Conservation (phyloP, 2,888 invertebrate genomes). For the Chouioia cunea region DNA sequence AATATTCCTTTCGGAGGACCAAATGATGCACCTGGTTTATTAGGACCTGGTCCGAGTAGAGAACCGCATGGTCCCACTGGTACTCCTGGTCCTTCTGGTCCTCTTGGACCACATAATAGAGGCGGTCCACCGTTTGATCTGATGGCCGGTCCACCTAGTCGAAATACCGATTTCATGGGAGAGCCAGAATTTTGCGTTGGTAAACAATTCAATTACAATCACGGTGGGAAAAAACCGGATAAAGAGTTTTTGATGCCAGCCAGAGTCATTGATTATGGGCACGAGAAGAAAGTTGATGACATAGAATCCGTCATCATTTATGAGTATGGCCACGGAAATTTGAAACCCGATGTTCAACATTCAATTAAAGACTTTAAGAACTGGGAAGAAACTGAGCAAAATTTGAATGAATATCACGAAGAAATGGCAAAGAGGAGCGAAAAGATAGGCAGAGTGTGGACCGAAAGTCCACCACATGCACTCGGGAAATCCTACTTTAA, state of each 20-base stretch:
- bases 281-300: conserved; percentile 57
- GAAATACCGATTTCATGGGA: conserved; percentile 12
- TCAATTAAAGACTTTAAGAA: conserved; percentile 59
- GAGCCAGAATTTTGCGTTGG: conserved; percentile 60
- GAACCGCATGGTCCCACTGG: not conserved
- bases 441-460: conserved; percentile 46
- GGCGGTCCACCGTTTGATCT: conserved; percentile 6
- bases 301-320: conserved; percentile 57
- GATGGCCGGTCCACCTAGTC: conserved; percentile 11
- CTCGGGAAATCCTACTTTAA: conserved; percentile 7
- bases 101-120: conserved; percentile 1
- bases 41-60: not conserved
- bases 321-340: conserved; percentile 64
- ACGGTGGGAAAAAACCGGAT: conserved; percentile 55
- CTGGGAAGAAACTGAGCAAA: conserved; percentile 65
- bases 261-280: conserved; percentile 64
- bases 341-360: conserved; percentile 59
- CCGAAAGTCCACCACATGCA: conserved; percentile 19
- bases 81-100: conserved; percentile 25
- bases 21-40: not conserved
- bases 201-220: conserved; percentile 66
- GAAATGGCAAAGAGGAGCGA: conserved; percentile 55
- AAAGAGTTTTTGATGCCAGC: conserved; percentile 51
- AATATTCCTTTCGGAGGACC: conserved; percentile 1
- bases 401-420: conserved; percentile 61